phyloP scores from a whole-genome alignment of 2,113 vertebrate genomes.

The Delphinus delphis region DNA sequence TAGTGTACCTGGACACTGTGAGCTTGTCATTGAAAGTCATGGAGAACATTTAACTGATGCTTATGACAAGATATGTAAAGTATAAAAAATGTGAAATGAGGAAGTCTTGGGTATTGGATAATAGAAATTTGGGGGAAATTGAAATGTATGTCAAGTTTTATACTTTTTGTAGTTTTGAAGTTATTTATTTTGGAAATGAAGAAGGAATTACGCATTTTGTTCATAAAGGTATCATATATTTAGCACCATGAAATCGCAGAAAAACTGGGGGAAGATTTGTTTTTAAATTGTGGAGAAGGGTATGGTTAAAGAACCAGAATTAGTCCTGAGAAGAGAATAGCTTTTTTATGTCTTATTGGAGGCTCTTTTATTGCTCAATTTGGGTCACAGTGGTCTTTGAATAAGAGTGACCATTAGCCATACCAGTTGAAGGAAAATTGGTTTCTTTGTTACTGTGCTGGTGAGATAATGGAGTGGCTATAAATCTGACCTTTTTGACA shows the following conservation, averaged over 20 bases:
- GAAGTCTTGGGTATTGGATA: neutral
- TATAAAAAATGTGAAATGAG: slow-evolving; percentile 48
- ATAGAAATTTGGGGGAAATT: slow-evolving; percentile 29
- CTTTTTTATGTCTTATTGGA: slow-evolving; percentile 38
- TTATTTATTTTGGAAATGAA: slow-evolving; percentile 47
- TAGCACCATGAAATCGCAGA: slow-evolving; percentile 50
- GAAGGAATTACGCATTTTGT: slow-evolving; percentile 39
- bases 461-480: slow-evolving; percentile 24
- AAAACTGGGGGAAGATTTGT: slow-evolving; percentile 6
- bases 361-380: slow-evolving; percentile 36
- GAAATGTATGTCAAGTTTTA: slow-evolving; percentile 25
- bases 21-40: slow-evolving; percentile 23
- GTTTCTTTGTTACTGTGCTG: slow-evolving; percentile 58
- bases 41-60: neutral
- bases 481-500: slow-evolving; percentile 57
- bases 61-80: neutral
- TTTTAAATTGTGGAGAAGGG: neutral
- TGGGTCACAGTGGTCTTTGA: slow-evolving; percentile 57
- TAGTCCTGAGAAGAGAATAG: neutral
- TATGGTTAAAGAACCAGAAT: slow-evolving; percentile 26
- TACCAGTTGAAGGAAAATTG: slow-evolving; percentile 43
- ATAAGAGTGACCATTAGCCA: slow-evolving; percentile 54
- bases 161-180: slow-evolving; percentile 34
- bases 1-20: neutral
- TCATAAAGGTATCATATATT: slow-evolving; percentile 27